phyloP scores from a whole-genome alignment of 2,113 vertebrate genomes.

The Apteryx mantelli region DNA sequence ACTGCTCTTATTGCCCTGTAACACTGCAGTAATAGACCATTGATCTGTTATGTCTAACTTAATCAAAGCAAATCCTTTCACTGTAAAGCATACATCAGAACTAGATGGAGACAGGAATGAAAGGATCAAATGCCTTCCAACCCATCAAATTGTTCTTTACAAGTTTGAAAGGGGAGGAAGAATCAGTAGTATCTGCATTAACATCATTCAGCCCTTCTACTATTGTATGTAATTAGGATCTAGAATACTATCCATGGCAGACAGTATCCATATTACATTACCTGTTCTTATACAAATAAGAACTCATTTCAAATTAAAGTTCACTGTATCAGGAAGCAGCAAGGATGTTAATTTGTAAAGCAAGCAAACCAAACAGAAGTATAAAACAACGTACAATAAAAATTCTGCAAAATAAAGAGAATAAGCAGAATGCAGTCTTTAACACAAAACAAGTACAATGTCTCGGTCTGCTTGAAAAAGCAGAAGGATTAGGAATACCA shows the following conservation, averaged over 20 bases:
- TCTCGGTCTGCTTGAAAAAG: background rate
- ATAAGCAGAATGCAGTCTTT: background rate
- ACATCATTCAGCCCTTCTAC: background rate
- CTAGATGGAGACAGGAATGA: background rate
- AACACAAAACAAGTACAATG: background rate
- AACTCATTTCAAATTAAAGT: background rate
- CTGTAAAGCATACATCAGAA: background rate
- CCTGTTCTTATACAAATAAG: background rate
- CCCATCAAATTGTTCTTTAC: background rate
- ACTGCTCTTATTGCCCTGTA: background rate
- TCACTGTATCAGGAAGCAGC: background rate
- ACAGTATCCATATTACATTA: background rate
- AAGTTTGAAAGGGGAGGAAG: background rate
- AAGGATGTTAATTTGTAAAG: background rate
- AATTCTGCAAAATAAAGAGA: background rate
- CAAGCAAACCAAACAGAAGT: background rate
- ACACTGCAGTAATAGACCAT: background rate
- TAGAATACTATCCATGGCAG: background rate
- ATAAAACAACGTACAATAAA: background rate
- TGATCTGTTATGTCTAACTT: background rate
- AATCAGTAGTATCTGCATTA: slow-evolving; percentile 20
- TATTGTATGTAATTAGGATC: background rate
- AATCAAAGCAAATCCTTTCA: slow-evolving; percentile 27
- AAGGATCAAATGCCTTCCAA: slow-evolving; percentile 1
- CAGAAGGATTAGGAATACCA: background rate